Percentiles rank a stretch among this genome's conserved stretches.
Conservation (phyloP, 2,113 vertebrate species). For the Nerophis ophidion region DNA sequence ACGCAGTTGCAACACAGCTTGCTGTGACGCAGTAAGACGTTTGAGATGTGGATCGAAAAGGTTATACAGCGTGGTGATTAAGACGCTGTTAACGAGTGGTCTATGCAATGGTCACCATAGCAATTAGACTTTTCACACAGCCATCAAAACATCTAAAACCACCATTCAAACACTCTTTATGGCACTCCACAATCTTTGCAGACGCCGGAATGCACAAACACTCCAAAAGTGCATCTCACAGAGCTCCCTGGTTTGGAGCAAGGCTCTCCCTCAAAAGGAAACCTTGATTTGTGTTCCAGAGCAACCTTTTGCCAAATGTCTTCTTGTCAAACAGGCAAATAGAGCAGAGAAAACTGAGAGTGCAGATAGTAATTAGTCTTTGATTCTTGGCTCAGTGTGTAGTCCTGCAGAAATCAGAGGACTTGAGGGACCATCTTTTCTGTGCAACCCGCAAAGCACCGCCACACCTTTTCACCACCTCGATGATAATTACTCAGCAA, state of each 20-base stretch:
- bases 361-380: constrained; percentile 15
- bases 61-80: constrained; percentile 27
- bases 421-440: constrained; percentile 6
- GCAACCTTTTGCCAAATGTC: constrained; percentile 18
- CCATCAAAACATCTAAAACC: constrained; percentile 45
- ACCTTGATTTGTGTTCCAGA: constrained; percentile 50
- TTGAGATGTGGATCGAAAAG: constrained; percentile 10
- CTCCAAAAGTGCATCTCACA: constrained; percentile 46
- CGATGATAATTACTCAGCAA: constrained; percentile 34
- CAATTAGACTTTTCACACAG: constrained; percentile 57
- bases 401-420: constrained; percentile 8
- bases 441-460: constrained; percentile 11
- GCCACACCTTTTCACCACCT: constrained; percentile 7
- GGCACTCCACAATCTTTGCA: constrained; percentile 55
- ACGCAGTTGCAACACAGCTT: constrained; percentile 12
- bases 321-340: constrained; percentile 18
- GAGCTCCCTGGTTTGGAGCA: constrained; percentile 36
- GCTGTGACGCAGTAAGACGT: not conserved
- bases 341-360: constrained; percentile 9
- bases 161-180: constrained; percentile 63
- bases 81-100: constrained; percentile 29
- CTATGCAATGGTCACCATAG: constrained; percentile 50
- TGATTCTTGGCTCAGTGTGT: constrained; percentile 22
- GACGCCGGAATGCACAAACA: constrained; percentile 69
- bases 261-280: constrained; percentile 43